These are phyloP conservation scores for Cheumatopsyche charites DNA, from an alignment of 1,140 invertebrate genomes.

Conservation along the genomic window DNA sequence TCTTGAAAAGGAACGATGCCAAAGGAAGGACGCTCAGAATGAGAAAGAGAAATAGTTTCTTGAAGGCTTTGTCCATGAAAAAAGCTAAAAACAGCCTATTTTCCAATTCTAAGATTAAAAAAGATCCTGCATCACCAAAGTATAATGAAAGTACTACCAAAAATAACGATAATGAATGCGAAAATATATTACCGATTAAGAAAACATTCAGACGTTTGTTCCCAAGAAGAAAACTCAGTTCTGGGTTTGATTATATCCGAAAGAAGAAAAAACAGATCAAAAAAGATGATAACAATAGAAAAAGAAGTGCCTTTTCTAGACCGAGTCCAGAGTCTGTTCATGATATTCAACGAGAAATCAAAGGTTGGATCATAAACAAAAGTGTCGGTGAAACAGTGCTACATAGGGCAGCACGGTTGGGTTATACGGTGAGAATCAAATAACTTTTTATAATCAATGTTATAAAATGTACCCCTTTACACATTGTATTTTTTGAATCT, in stretches of 20 bases:
- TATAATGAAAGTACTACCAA: conserved; percentile 50
- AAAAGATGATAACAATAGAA: conserved; percentile 52
- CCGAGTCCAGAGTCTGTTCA: conserved; percentile 71
- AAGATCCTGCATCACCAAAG: conserved; percentile 32
- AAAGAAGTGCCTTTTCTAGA: conserved; percentile 57
- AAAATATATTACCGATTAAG: conserved; percentile 39
- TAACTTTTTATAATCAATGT: neutral
- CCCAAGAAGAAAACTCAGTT: conserved; percentile 60
- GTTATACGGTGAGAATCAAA: conserved; percentile 79
- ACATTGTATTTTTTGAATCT: conserved; percentile 40
- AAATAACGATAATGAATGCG: conserved; percentile 45
- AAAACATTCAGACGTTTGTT: conserved; percentile 58
- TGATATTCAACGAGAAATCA: conserved; percentile 84
- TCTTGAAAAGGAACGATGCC: conserved; percentile 65
- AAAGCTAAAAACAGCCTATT: conserved; percentile 50
- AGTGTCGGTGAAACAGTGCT: conserved; percentile 90
- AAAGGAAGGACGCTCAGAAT: conserved; percentile 62
- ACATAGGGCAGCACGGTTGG: conserved; percentile 86
- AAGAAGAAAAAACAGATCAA: conserved; percentile 77
- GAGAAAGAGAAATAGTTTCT: conserved; percentile 63
- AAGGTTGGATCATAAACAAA: conserved; percentile 91
- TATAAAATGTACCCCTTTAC: neutral
- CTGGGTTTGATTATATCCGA: conserved; percentile 85
- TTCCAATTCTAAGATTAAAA: conserved; percentile 31
- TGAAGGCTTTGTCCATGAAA: conserved; percentile 61